Base-by-base conservation (phyloP, 2,113 vertebrate species). In the Triplophysa siluroides region DNA sequence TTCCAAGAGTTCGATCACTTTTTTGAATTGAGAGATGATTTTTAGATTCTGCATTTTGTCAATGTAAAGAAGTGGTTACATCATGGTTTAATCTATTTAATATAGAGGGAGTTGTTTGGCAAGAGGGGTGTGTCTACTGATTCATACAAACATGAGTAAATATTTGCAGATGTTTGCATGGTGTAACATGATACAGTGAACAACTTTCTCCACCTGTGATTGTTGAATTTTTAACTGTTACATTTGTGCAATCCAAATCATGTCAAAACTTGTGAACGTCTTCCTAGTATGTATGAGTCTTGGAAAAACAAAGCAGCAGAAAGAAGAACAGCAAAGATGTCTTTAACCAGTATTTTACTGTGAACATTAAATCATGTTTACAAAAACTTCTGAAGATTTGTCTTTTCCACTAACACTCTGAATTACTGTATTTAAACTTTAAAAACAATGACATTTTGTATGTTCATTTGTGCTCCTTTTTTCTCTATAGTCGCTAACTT, bases 71-170 rank as follows among this genome's bases (percentile, higher is more conserved):
- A 74, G 18, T 58, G 8, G 2, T 58, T n/a, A n/a, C 54, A 58
- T 21, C 54, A 21, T 58, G 54, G 8, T 58, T 19, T 7, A 38
- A 38, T 38, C 21, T 21, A 58, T 58, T n/a, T n/a, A 21, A 21
- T 58, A 9, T 21, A 58, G 21, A 21, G 19, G 8, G 8, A 58
- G 54, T 21, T 58, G 52, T 18, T 56, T 38, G 24, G 21, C 9
- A 11, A 21, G 60, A 52, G 2, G 75, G 45, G 60, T 50, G 45
- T 50, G 45, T n/a, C 41, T 0, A 5, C 54, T 50, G 61, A 64
- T n/a, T 58, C n/a, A 58, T 58, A 58, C 56, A 75, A 62, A 26
- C 26, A 76, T n/a, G 33, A 76, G 60, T 65, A 76, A 76, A 76
- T 76, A 60, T 76, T 29, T 12, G 58, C 60, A 29, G 58, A 26